Conservation (phyloP, 2,888 invertebrate genomes). For the Sialis fuliginosa region DNA sequence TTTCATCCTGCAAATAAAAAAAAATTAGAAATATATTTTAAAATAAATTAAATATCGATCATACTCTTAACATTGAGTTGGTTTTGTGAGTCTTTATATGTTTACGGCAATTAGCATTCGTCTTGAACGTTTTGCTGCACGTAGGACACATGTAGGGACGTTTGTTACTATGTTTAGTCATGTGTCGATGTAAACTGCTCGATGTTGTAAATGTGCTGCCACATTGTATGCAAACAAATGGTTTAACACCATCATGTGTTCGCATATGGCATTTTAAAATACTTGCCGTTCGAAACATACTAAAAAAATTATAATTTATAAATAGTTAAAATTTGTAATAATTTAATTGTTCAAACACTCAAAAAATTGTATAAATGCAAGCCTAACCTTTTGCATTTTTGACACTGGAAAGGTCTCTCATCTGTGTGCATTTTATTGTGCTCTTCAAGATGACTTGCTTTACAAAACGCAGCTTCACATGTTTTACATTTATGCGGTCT, state of each 20-base stretch:
- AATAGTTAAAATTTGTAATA: too few relatives aligned
- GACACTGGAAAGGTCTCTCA: conserved; percentile 20
- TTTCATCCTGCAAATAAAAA: not conserved
- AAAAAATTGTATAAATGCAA: not conserved
- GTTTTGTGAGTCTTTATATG: conserved; percentile 43
- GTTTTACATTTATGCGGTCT: conserved; percentile 6
- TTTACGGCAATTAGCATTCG: conserved; percentile 37
- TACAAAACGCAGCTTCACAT: conserved; percentile 30
- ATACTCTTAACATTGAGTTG: conserved; percentile 18
- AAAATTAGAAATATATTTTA: not conserved
- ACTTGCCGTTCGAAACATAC: conserved; percentile 16
- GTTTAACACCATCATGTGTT: conserved; percentile 20
- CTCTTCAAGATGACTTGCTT: conserved; percentile 38
- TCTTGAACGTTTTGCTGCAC: conserved; percentile 39
- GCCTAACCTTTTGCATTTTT: conserved; percentile 18
- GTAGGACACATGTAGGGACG: conserved; percentile 39
- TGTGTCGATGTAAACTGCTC: conserved; percentile 32
- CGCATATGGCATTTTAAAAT: conserved; percentile 19
- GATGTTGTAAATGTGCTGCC: conserved; percentile 31
- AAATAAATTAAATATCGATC: too few relatives aligned
- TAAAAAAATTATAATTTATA: conserved; percentile 9
- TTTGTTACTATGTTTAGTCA: conserved; percentile 27
- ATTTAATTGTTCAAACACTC: not conserved
- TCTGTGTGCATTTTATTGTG: conserved; percentile 20
- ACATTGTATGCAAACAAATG: conserved; percentile 22